Conservation (phyloP, 2,888 invertebrate species). For the Baronia brevicornis region DNA sequence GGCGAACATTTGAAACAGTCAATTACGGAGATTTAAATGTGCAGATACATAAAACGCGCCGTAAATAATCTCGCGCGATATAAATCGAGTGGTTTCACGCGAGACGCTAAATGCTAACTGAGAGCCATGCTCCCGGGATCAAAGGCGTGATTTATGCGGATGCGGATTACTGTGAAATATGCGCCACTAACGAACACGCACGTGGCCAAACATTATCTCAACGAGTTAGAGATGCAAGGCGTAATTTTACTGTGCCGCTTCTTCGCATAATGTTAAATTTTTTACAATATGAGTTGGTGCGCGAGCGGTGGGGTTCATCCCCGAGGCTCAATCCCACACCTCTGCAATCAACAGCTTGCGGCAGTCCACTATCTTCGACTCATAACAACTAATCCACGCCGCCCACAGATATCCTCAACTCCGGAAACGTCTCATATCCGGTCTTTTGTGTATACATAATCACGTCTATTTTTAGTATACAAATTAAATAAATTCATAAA, state of each 20-base stretch:
- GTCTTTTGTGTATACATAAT: too few relatives aligned
- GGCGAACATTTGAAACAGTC: conserved; percentile 14
- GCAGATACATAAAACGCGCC: conserved; percentile 16
- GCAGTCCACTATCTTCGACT: too few relatives aligned
- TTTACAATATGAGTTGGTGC: too few relatives aligned
- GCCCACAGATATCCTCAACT: too few relatives aligned
- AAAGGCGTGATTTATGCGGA: conserved; percentile 23
- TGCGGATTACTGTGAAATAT: conserved; percentile 26
- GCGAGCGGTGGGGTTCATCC: too few relatives aligned
- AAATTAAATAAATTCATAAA: too few relatives aligned
- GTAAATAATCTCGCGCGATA: conserved; percentile 20
- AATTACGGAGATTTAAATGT: conserved; percentile 16
- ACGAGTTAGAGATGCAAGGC: conserved; percentile 17
- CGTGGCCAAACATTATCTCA: conserved; percentile 21
- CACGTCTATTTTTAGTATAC: too few relatives aligned
- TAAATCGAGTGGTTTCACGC: conserved; percentile 16
- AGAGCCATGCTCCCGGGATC: conserved; percentile 24
- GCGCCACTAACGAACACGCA: conserved; percentile 23
- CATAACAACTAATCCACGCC: too few relatives aligned
- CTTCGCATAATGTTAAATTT: too few relatives aligned
- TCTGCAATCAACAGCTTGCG: too few relatives aligned
- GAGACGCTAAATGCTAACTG: conserved; percentile 15
- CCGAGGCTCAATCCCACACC: too few relatives aligned
- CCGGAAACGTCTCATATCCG: too few relatives aligned
- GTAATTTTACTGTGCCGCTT: conserved; percentile 2